Conservation (phyloP, 2,888 invertebrate genomes). For the Parelbella ahira region DNA sequence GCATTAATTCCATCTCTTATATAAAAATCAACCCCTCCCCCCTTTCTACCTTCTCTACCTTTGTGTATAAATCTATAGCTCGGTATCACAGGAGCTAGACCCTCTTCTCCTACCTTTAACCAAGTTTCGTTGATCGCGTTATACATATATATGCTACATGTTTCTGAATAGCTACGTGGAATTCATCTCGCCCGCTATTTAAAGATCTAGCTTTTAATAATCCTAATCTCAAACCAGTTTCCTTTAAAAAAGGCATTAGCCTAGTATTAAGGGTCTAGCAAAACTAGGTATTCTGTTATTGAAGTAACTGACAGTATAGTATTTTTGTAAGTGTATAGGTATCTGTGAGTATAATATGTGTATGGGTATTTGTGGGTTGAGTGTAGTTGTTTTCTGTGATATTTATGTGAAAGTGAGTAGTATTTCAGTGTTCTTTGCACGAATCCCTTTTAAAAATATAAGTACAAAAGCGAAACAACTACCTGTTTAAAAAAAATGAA, state of each 20-base stretch:
- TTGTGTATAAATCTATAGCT: constrained; percentile 2
- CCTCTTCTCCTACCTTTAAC: constrained; percentile 7
- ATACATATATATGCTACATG: constrained; percentile 2
- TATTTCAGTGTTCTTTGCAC: too few species aligned
- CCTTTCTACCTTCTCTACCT: neutral
- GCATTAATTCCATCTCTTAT: neutral
- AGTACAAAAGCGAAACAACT: too few species aligned
- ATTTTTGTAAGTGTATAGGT: too few species aligned
- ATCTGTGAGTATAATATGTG: neutral
- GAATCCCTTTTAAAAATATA: too few species aligned
- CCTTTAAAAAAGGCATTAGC: neutral
- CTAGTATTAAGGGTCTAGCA: neutral
- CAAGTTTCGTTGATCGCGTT: constrained; percentile 17
- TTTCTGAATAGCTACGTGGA: neutral
- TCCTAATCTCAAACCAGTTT: neutral
- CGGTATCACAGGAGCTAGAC: neutral
- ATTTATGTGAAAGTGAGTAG: too few species aligned
- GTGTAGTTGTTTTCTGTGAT: too few species aligned
- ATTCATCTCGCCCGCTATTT: constrained; percentile 6
- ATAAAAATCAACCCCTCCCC: constrained; percentile 14
- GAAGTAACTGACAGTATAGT: neutral
- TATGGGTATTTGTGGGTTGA: too few species aligned
- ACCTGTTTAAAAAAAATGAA: too few species aligned
- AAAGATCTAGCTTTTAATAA: constrained; percentile 1
- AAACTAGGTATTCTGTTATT: neutral